phyloP scores from a whole-genome alignment of 2,113 vertebrate genomes.

The Naja naja region DNA sequence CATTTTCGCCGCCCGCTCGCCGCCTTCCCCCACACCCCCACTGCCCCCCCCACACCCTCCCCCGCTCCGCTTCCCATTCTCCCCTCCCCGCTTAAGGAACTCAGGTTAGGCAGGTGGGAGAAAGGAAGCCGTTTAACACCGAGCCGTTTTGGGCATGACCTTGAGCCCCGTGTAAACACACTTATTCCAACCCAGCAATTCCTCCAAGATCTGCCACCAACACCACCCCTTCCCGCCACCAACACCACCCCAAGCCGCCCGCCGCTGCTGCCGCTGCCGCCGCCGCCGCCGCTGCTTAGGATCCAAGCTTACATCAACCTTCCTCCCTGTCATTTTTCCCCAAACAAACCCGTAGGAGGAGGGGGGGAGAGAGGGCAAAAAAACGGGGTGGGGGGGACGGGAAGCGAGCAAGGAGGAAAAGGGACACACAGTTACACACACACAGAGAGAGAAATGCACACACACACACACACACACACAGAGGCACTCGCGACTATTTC shows the following conservation, averaged over 20 bases:
- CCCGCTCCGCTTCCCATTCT: conserved; percentile 47
- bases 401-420: neutral
- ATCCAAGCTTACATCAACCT: conserved; percentile 69
- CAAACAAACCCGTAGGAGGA: conserved; percentile 49
- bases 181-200: conserved; percentile 77
- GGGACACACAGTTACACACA: neutral
- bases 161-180: conserved; percentile 90
- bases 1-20: conserved; percentile 67
- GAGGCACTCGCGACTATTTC: neutral
- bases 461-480: neutral
- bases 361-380: no score
- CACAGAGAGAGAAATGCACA: conserved; percentile 34
- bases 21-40: conserved; percentile 4
- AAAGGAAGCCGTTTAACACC: conserved; percentile 71
- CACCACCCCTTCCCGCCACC: neutral
- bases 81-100: conserved; percentile 63
- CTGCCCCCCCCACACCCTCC: neutral
- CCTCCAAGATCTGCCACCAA: conserved; percentile 58
- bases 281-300: conserved; percentile 56
- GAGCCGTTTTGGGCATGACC: conserved; percentile 86
- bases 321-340: conserved; percentile 72
- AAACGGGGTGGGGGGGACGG: neutral
- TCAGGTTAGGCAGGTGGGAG: conserved; percentile 34
- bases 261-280: conserved; percentile 46
- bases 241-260: neutral